Evolutionary conservation across 2,113 vertebrate species (phyloP).

Genomic region (Myxocyprinus asiaticus): DNA sequence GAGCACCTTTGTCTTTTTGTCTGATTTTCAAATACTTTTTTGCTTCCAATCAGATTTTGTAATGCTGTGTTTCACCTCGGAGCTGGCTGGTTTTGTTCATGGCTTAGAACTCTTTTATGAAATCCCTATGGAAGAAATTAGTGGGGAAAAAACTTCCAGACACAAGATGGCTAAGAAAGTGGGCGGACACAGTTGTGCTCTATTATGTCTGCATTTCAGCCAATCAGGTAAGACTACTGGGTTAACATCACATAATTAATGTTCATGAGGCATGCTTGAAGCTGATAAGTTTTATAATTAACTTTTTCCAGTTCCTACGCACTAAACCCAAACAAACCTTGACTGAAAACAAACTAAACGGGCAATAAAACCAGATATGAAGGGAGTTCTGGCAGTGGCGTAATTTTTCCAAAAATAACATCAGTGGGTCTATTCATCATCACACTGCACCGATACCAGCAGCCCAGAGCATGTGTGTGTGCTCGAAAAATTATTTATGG

Average conservation of each 20-base stretch:
- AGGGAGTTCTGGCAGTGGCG: slow-evolving; percentile 25
- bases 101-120: too few relatives aligned
- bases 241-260: background rate
- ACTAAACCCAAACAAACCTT: background rate
- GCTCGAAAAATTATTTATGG: slow-evolving; percentile 27
- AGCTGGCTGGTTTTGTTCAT: too few relatives aligned
- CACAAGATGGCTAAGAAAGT: too few relatives aligned
- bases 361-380: slow-evolving; percentile 12
- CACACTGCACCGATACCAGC: background rate
- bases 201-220: too few relatives aligned
- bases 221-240: background rate
- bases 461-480: background rate
- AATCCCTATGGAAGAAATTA: too few relatives aligned
- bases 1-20: too few relatives aligned
- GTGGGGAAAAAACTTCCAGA: too few relatives aligned
- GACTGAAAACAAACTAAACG: background rate
- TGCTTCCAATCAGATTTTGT: too few relatives aligned
- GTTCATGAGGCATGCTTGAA: background rate
- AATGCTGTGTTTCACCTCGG: too few relatives aligned
- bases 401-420: slow-evolving; percentile 32
- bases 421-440: slow-evolving; percentile 29
- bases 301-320: background rate
- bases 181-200: too few relatives aligned
- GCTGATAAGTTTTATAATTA: background rate
- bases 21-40: too few relatives aligned